A percentile compares a stretch with the other conserved stretches of the same genome.
Conservation (phyloP, 2,888 invertebrate species). For the Eupithecia inturbata region DNA sequence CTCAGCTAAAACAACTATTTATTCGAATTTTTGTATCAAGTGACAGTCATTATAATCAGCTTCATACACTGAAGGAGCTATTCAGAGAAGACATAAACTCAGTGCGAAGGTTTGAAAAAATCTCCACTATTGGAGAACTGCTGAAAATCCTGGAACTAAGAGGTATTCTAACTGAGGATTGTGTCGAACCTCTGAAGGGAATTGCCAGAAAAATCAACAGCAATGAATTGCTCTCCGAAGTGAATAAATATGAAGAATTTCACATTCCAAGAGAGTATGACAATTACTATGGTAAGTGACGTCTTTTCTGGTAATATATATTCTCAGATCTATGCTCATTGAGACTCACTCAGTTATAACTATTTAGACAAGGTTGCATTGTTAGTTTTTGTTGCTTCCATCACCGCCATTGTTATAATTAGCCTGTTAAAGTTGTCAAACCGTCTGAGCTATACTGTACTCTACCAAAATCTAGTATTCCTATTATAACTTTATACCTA, state of each 20-base stretch:
- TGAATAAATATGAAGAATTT: constrained; percentile 60
- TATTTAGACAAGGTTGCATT: not conserved
- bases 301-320: not conserved
- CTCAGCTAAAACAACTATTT: constrained; percentile 61
- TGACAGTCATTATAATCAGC: constrained; percentile 58
- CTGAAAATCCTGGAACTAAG: constrained; percentile 69
- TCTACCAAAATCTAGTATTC: not conserved
- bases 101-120: constrained; percentile 67
- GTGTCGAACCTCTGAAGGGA: constrained; percentile 64
- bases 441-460: not conserved
- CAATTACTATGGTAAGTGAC: constrained; percentile 64
- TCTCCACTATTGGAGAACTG: constrained; percentile 64
- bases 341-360: not conserved
- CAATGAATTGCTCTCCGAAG: constrained; percentile 54
- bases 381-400: not conserved
- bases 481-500: not conserved
- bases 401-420: not conserved
- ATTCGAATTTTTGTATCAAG: constrained; percentile 56
- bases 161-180: constrained; percentile 67
- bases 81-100: constrained; percentile 72
- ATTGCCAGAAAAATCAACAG: constrained; percentile 61
- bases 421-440: not conserved
- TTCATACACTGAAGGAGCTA: constrained; percentile 64
- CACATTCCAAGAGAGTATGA: constrained; percentile 51
- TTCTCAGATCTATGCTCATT: not conserved